Conservation (phyloP, 1,140 invertebrate species). For the Bombus huntii region DNA sequence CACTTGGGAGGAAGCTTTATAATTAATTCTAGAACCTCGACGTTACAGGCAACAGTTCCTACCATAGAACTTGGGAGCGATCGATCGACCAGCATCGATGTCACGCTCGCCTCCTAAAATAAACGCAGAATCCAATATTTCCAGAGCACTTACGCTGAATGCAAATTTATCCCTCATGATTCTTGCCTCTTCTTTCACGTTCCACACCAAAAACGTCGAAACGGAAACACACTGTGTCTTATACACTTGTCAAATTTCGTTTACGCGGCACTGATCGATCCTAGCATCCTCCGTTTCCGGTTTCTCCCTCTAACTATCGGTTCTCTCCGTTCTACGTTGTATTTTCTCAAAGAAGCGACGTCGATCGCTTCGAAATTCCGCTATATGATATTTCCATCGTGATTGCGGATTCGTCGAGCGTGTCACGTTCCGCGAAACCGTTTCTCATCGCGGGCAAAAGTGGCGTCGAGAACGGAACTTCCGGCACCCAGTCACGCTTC, state of each 20-base stretch:
- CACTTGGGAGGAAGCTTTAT: background rate
- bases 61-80: background rate
- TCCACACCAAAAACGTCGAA: background rate
- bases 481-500: conserved; percentile 17
- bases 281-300: background rate
- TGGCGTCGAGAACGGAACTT: background rate
- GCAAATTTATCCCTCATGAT: conserved; percentile 74
- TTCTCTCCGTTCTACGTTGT: too few species aligned
- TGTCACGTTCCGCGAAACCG: background rate
- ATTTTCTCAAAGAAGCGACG: too few species aligned
- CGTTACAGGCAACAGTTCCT: too few species aligned
- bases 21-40: background rate
- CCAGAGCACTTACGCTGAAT: conserved; percentile 67
- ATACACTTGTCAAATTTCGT: too few species aligned
- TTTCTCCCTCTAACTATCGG: background rate
- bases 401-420: background rate
- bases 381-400: background rate
- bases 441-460: conserved; percentile 10
- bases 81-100: conserved; percentile 17
- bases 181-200: background rate
- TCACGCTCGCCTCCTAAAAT: conserved; percentile 15
- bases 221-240: too few species aligned
- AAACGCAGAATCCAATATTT: conserved; percentile 18
- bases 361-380: background rate
- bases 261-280: background rate